Evolutionary conservation across 2,797 vertebrate species (phyloP).

Genomic region (Catostomus latipinnis): DNA sequence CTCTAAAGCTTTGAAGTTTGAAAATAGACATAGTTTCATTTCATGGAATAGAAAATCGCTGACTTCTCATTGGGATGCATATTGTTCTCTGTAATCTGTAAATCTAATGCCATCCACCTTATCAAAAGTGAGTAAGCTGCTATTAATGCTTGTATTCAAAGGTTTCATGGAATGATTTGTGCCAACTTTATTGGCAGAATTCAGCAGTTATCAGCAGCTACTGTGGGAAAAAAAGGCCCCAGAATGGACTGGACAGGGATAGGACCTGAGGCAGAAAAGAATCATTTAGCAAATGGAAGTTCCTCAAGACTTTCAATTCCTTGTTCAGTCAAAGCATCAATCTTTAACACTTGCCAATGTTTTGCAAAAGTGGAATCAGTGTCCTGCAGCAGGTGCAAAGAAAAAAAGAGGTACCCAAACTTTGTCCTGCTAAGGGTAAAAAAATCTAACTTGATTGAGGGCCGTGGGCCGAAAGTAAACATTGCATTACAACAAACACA

Average conservation of each 20-base stretch:
- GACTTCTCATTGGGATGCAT: neutral
- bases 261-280: conserved; percentile 15
- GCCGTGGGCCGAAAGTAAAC: too few relatives aligned
- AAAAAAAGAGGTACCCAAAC: neutral
- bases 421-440: too few relatives aligned
- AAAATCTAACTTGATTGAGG: too few relatives aligned
- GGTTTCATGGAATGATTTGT: conserved; percentile 31
- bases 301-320: conserved; percentile 39
- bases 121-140: neutral
- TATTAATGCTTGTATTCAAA: conserved; percentile 27
- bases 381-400: conserved; percentile 33
- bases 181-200: conserved; percentile 37
- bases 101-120: neutral
- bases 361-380: conserved; percentile 32
- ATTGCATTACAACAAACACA: too few relatives aligned
- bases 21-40: conserved; percentile 16
- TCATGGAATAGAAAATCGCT: neutral
- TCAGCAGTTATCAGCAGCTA: conserved; percentile 33
- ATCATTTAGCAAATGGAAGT: conserved; percentile 36
- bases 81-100: neutral
- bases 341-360: conserved; percentile 22
- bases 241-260: conserved; percentile 17
- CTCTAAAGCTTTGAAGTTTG: conserved; percentile 4
- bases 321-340: conserved; percentile 45
- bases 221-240: conserved; percentile 35